Base-by-base conservation (phyloP, 2,888 invertebrate genomes). In the Sisyra nigra region DNA sequence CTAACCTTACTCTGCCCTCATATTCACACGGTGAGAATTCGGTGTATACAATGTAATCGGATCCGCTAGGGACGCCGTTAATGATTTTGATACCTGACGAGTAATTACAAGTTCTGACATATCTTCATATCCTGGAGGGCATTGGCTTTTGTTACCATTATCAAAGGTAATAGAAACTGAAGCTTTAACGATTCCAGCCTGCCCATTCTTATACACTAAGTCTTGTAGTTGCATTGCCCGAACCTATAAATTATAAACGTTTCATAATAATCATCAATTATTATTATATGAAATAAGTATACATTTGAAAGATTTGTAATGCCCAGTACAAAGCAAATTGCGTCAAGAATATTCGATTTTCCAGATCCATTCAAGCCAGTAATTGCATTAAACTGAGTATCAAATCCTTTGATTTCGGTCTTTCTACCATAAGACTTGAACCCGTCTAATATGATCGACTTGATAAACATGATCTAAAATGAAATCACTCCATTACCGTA, bases 291-390 rank as follows among this genome's bases (percentile, higher is more conserved):
- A 19, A n/a, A n/a, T n/a, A n/a, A 47, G 65, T 70, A 74, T 71
- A 92, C 93, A 63, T 92, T 87, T 2, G 77, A 74, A 49, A 97
- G 72, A 62, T 94, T 93, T 13, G 85, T 79, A 42, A 98, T 94
- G 42, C 98, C 98, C 18, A 98, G 67, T 6, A 98, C 84, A 61
- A 98, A 99, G 61, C 97, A 98, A 61, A 98, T 96, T 1, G 92
- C 79, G 67, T 98, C 98, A 46, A 98, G 69, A 57, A 98, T 88
- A 57, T 97, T 97, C 1, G 94, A 96, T 65, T 97, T 97, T 30
- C 97, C 97, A 49, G 89, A 92, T 6, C 97, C 97, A 64, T 98
- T 98, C 38, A 97, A 66, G 1, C 97, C 98, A 10, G 97, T 97
- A 43, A 98, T 97, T 3, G 97, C 98, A 56, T 97, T 98, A 60